Base-by-base conservation (phyloP, 92 coral and sea anemone genomes). In the Siderastrea radians region DNA sequence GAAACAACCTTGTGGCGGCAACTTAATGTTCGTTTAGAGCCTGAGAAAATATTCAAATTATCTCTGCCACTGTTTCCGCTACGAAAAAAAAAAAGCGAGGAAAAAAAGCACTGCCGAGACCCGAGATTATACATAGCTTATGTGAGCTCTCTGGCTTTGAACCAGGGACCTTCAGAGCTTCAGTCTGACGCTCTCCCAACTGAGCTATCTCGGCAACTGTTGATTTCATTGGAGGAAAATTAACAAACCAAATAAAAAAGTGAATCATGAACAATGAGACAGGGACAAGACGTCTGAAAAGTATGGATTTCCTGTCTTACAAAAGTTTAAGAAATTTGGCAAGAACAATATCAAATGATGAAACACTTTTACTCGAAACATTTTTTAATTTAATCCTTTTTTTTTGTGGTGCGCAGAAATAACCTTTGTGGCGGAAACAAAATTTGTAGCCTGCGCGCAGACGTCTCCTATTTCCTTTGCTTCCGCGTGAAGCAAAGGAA, bases 181-280 rank as follows among this genome's bases (percentile, higher is more conserved):
- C 99, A 96, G 99, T 96, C 98, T 95, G 99, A 95, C 99, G 99
- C 95, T 96, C 98, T 96, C 99, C 99, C 99, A 95, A 96, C 99
- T 96, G 99, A 96, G 96, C 98, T 95, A 95, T 93, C 93, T 93
- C 96, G 99, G 96, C 99, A 86, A 19, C 68, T 9, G 53, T 13
- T 17, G 2, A 1, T 11, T 10, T 13, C 16, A 2, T 15, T 68
- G 53, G 6, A 1, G 1, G 7, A 17, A 4, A 7, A 10, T 72
- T 1, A 72, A 4, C 51, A 49, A 14, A 17, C 2, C 2, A 61
- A 3, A 2, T 61, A 5, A 61, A 14, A 14, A 13, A 3, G 1
- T 61, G 5, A 61, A 14, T 12, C 1, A 53, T 53, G 7, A 53
- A 53, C 57, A 53, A 53, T 5, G 57, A 53, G 57, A 53, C 57